A percentile compares a stretch with the other conserved stretches of the same genome.
Conservation (phyloP, 2,888 invertebrate genomes). For the Caenorhabditis panamensis region DNA sequence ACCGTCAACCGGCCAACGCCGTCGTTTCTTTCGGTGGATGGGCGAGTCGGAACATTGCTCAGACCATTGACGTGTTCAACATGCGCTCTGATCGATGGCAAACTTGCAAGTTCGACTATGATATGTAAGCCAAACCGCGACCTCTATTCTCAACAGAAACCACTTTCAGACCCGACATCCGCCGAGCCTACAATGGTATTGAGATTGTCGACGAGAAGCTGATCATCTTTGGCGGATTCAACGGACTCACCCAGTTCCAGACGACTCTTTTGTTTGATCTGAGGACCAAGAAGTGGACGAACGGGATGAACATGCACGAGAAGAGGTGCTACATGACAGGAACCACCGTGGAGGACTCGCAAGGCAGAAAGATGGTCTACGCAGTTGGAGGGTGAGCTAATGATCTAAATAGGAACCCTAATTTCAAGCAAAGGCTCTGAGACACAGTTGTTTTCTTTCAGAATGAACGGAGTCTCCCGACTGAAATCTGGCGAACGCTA, state of each 20-base stretch:
- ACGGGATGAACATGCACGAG: constrained; percentile 59
- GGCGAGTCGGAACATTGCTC: constrained; percentile 53
- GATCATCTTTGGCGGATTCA: constrained; percentile 55
- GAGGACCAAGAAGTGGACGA: constrained; percentile 36
- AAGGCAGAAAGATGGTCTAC: constrained; percentile 30
- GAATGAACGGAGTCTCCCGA: constrained; percentile 61
- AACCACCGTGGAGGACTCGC: constrained; percentile 25
- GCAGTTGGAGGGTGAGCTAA: constrained; percentile 55
- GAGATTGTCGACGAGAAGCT: constrained; percentile 51
- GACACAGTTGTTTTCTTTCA: too few species aligned
- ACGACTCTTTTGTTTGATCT: constrained; percentile 56
- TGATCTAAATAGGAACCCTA: too few species aligned
- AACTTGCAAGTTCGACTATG: constrained; percentile 42
- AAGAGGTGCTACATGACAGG: constrained; percentile 53
- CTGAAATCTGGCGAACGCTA: constrained; percentile 45
- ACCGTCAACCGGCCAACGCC: constrained; percentile 39
- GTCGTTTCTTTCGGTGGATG: constrained; percentile 59
- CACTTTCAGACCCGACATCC: constrained; percentile 45
- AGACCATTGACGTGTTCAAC: constrained; percentile 62
- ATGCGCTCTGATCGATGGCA: constrained; percentile 56
- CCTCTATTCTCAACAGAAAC: not conserved
- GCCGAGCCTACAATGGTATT: constrained; percentile 57
- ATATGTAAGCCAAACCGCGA: constrained; percentile 27
- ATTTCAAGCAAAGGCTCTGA: too few species aligned
- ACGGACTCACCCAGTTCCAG: constrained; percentile 45